Percentiles rank a stretch among this genome's conserved stretches.
phyloP scores from a whole-genome alignment of 2,797 vertebrate species.

The Enteromius paludinosus region DNA sequence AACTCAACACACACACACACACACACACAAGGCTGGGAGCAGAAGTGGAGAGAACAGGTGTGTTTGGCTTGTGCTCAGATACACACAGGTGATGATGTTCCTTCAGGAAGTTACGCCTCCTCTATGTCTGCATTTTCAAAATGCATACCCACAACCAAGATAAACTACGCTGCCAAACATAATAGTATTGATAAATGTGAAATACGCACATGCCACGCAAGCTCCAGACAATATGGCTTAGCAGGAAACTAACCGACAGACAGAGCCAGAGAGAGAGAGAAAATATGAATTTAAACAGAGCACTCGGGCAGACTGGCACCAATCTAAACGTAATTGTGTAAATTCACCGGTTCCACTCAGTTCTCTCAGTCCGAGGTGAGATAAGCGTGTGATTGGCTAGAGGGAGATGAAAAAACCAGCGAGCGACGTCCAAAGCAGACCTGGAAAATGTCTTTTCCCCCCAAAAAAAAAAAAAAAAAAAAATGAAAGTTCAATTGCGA shows the following conservation, averaged over 20 bases:
- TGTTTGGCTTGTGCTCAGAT: constrained; percentile 7
- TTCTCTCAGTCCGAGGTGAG: constrained; percentile 50
- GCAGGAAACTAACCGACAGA: neutral
- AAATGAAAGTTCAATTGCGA: constrained; percentile 42
- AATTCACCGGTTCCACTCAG: constrained; percentile 47
- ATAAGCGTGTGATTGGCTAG: constrained; percentile 56
- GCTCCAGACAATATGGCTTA: constrained; percentile 29
- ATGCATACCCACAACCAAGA: constrained; percentile 35
- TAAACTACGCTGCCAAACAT: constrained; percentile 28
- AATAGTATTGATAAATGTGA: constrained; percentile 43
- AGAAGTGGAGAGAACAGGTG: neutral
- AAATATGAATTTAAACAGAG: constrained; percentile 45
- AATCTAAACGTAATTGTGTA: constrained; percentile 55
- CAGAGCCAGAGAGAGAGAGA: constrained; percentile 18
- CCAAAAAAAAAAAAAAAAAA: constrained; percentile 14
- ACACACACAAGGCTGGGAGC: neutral
- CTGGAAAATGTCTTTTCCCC: constrained; percentile 37
- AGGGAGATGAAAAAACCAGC: constrained; percentile 52
- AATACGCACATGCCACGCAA: neutral
- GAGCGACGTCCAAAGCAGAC: constrained; percentile 33
- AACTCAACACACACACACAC: neutral
- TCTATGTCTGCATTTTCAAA: neutral
- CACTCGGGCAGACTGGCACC: constrained; percentile 46
- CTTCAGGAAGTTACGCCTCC: constrained; percentile 6
- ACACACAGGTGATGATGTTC: neutral